Conservation (phyloP, 2,113 vertebrate genomes). For the Uropsilus gracilis region DNA sequence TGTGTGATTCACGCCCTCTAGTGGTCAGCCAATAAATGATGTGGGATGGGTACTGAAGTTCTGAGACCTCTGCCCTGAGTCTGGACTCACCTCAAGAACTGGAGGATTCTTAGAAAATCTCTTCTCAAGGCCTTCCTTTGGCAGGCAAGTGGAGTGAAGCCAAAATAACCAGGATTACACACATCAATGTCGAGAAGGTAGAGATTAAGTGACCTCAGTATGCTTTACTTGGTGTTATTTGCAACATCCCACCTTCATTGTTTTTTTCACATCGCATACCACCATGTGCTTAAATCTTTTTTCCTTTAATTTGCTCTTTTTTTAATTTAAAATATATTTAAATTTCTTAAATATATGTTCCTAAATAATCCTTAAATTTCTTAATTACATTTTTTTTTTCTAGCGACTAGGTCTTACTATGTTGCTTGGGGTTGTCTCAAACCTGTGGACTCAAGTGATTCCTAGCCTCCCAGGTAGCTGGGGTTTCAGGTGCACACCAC, state of each 20-base stretch:
- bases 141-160: not conserved
- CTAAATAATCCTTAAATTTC: no score
- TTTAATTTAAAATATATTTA: not conserved
- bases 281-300: not conserved
- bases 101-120: not conserved
- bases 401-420: no score
- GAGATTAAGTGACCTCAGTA: fast-evolving
- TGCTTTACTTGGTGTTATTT: not conserved
- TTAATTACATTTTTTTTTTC: no score
- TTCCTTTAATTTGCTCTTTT: not conserved
- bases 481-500: no score
- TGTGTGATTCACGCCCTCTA: conserved; percentile 35
- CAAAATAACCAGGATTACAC: not conserved
- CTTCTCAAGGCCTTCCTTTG: not conserved
- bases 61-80: not conserved
- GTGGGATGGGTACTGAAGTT: not conserved
- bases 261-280: not conserved
- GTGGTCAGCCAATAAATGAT: conserved; percentile 23
- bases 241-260: not conserved
- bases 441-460: no score
- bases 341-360: no score
- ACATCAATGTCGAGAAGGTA: not conserved
- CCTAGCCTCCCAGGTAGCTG: no score
- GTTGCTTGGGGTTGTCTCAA: no score
- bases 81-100: not conserved